Base-by-base conservation (phyloP, 2,113 vertebrate genomes). In the Eulacestoma nigropectus region DNA sequence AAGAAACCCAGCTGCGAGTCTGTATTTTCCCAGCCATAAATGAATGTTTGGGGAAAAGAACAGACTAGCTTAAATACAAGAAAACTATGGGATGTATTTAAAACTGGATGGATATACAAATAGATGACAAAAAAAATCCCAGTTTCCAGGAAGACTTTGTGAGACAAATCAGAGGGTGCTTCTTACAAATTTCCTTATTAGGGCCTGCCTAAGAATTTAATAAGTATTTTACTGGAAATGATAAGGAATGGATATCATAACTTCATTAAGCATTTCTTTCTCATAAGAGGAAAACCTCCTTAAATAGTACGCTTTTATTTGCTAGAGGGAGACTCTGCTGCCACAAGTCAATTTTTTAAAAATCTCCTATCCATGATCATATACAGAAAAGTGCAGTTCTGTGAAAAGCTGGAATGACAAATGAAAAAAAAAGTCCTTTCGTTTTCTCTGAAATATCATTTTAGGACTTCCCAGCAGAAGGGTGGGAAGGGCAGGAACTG, bases 321-420 rank as follows among this genome's bases (percentile, higher is more conserved):
- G 42, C 26, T 14, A 42, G 26, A 67, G 29, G 11, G 16, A 25
- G 16, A 64, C 9, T 75, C 32, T 16, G 26, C 25, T 39, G 33
- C 39, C 6, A 1, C 11, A 62, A 33, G 21, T 13, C 0, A 25
- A 3, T 13, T 70, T 62, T 55, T 22, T 0, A 5, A 52, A 68
- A 63, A 47, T 3, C 21, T 55, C 17, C 37, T 57, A 23, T 29
- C 11, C 16, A 16, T 35, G 20, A 57, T 10, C 3, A 21, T 13
- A 15, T 8, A 59, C 0, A 0, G n/a, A 37, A 57, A 77, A 80
- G 15, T 5, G 4, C 21, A 91, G 63, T 67, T 83, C 32, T 27
- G 25, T n/a, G 49, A 74, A 81, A 84, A 59, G 22, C 12, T n/a
- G 26, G 26, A 65, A 42, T 5, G 8, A 22, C 9, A 42, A 9